Conservation (phyloP, 2,797 vertebrate genomes). For the Leucoraja ocellata region DNA sequence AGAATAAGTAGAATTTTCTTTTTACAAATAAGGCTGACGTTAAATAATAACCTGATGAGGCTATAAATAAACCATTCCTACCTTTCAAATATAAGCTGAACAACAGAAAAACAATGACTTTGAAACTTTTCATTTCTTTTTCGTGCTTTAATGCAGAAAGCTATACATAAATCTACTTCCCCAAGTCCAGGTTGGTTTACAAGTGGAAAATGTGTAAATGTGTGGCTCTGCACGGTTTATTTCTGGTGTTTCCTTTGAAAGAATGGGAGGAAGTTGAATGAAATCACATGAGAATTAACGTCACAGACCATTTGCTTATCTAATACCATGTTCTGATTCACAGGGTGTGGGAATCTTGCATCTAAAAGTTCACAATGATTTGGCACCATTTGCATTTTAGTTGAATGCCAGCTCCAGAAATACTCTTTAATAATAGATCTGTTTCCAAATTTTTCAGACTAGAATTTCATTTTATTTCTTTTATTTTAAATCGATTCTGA, state of each 20-base stretch:
- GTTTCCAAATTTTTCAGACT: neutral
- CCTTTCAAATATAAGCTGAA: constrained; percentile 2
- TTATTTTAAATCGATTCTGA: neutral
- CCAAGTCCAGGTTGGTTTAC: constrained; percentile 50
- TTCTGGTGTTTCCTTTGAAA: constrained; percentile 60
- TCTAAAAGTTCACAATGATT: constrained; percentile 34
- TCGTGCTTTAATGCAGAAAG: neutral
- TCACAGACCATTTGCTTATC: constrained; percentile 42
- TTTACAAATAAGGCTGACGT: neutral
- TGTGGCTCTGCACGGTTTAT: constrained; percentile 52
- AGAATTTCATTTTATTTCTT: neutral
- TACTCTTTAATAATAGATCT: neutral
- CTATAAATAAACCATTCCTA: neutral
- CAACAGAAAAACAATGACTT: neutral
- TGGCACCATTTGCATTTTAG: neutral
- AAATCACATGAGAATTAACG: constrained; percentile 50
- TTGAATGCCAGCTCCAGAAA: neutral
- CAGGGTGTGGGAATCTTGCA: constrained; percentile 23
- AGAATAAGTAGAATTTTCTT: neutral
- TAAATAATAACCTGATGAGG: neutral
- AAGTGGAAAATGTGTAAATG: constrained; percentile 42
- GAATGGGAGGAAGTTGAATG: constrained; percentile 68
- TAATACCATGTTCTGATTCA: constrained; percentile 29
- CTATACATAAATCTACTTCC: neutral
- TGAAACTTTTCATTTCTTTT: constrained; percentile 3